Conservation (phyloP, 2,797 vertebrate genomes). For the Manis javanica region DNA sequence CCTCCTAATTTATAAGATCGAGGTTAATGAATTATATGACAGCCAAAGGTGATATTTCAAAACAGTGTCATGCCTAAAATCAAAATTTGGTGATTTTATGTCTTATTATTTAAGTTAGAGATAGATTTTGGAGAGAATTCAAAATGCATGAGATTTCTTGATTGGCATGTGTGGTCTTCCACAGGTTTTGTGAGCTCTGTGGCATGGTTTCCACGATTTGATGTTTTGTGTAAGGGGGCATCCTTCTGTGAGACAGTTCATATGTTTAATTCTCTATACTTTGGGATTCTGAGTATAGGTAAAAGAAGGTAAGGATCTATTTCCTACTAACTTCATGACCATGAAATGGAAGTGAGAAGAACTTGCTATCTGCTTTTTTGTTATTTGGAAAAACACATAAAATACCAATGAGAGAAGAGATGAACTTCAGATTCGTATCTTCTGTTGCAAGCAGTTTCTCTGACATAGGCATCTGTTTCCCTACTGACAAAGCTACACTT, state of each 20-base stretch:
- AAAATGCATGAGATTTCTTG: background rate
- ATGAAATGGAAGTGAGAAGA: background rate
- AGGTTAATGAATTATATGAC: background rate
- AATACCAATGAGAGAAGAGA: background rate
- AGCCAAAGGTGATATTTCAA: background rate
- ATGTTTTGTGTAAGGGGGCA: background rate
- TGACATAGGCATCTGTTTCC: background rate
- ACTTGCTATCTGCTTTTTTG: background rate
- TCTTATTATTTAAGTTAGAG: background rate
- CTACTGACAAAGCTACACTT: background rate
- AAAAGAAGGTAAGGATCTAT: background rate
- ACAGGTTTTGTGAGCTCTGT: background rate
- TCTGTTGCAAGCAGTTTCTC: background rate
- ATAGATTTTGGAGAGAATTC: background rate
- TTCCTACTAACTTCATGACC: background rate
- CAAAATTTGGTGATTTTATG: background rate
- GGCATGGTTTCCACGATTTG: background rate
- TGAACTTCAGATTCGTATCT: background rate
- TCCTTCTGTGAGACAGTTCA: background rate
- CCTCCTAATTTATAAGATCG: background rate
- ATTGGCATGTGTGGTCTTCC: background rate
- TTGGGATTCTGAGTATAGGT: background rate
- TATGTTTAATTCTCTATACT: background rate
- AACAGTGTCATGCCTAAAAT: background rate
- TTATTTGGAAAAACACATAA: background rate